A percentile compares a stretch with the other conserved stretches of the same genome.
phyloP scores from a whole-genome alignment of 2,797 vertebrate genomes.

The Steatocranus sp. region DNA sequence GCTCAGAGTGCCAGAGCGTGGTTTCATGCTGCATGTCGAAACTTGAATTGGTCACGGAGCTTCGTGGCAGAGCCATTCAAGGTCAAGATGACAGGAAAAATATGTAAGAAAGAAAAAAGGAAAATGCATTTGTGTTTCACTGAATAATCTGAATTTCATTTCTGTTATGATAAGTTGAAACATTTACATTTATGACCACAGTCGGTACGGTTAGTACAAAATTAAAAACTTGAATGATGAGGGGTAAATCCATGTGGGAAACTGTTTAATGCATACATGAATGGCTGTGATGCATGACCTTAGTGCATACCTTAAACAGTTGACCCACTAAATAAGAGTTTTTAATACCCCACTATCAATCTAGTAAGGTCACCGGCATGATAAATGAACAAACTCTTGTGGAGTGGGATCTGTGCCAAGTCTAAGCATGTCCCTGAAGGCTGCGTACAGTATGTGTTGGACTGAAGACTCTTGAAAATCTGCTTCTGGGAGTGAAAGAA shows the following conservation, averaged over 20 bases:
- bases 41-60: conserved; percentile 28
- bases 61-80: background rate
- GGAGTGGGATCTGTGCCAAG: conserved; percentile 22
- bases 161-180: background rate
- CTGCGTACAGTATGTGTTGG: background rate
- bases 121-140: background rate
- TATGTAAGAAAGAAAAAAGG: background rate
- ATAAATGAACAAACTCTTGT: conserved; percentile 8
- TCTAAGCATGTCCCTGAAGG: conserved; percentile 12
- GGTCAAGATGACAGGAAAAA: background rate
- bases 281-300: background rate
- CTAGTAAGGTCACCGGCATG: conserved; percentile 21
- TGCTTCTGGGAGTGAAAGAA: background rate
- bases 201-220: background rate
- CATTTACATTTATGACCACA: background rate
- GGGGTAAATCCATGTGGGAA: background rate
- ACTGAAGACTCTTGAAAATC: conserved; percentile 27
- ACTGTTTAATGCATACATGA: background rate
- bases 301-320: background rate
- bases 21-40: conserved; percentile 10
- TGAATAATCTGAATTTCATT: background rate
- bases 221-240: background rate
- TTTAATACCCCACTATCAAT: conserved; percentile 34
- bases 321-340: conserved; percentile 42
- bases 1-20: conserved; percentile 7